Base-by-base conservation (phyloP, 1,140 invertebrate genomes). In the Drosophila micromelanica region DNA sequence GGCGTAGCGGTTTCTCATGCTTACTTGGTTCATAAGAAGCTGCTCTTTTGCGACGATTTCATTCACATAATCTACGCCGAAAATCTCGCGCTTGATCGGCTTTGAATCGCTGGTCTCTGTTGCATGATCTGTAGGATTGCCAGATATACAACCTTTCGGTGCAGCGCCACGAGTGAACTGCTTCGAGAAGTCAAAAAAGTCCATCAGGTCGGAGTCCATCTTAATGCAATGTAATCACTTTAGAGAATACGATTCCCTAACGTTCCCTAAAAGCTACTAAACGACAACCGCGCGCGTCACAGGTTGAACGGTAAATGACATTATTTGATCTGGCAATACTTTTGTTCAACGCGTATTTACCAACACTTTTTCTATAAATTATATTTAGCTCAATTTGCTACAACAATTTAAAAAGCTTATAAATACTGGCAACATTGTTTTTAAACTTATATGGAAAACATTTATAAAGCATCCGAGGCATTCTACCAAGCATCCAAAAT, bases 181-280 rank as follows among this genome's bases (percentile, higher is more conserved):
- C 57, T 92, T 92, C 1, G 86, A 73, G 17, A 92, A 91, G n/a
- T 92, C 86, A 13, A 92, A 92, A 20, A 92, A 92, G 42, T 86
- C 71, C 46, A 86, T 68, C 0, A 92, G 9, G 7, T 91, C 76
- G 2, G 46, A 3, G 54, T 92, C 90, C 91, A 92, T 90, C 15
- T 63, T 64, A 4, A 4, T 4, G 8, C 38, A 13, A 5, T 3
- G 2, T 5, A n/a, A n/a, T 1, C 2, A n/a, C 6, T 27, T 13
- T 9, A 13, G 13, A 49, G 46, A 49, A 49, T 30, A 12, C 27
- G 32, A 49, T 27, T 49, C 9, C 46, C 12, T 1, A 7, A 8
- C 6, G 4, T 15, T 15, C 15, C 2, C 48, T 49, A 40, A 42
- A 64, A 27, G 23, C 40, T 45, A 1, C 4, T 6, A 52, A 35